Conservation (phyloP, 2,113 vertebrate genomes). For the Uria lomvia region DNA sequence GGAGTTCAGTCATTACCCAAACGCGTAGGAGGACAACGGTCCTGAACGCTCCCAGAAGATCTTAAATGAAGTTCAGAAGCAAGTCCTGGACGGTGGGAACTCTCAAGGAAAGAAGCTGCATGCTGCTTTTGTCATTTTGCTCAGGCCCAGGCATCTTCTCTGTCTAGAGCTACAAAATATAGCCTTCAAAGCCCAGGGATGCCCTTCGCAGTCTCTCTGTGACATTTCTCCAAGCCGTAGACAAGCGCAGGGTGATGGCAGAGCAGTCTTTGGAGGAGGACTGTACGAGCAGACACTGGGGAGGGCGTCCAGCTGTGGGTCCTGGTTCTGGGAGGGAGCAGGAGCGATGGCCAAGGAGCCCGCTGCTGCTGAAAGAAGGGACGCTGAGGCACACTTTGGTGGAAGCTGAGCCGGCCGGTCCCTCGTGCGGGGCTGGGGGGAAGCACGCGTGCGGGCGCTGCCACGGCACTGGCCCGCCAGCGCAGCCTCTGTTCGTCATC, state of each 20-base stretch:
- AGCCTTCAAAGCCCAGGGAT: background rate
- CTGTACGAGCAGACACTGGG: background rate
- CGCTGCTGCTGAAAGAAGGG: background rate
- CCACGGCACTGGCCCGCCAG: background rate
- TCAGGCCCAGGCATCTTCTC: background rate
- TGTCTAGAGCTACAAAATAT: background rate
- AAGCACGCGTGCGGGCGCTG: accelerated
- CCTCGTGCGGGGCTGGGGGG: accelerated
- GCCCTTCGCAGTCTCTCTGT: background rate
- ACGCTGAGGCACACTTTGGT: background rate
- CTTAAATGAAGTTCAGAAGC: background rate
- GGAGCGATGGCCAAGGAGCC: background rate
- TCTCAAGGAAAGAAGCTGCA: background rate
- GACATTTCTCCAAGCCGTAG: background rate
- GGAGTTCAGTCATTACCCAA: background rate
- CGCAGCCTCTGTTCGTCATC: accelerated
- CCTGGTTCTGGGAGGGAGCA: background rate
- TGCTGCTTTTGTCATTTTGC: background rate
- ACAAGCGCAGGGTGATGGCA: background rate
- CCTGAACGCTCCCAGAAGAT: background rate
- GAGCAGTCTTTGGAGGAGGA: background rate
- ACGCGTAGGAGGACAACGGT: accelerated
- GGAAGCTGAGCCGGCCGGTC: background rate
- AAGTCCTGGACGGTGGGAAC: background rate
- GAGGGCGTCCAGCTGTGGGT: background rate